Base-by-base conservation (phyloP, 1,140 invertebrate species). In the Gonioctena quinquepunctata region DNA sequence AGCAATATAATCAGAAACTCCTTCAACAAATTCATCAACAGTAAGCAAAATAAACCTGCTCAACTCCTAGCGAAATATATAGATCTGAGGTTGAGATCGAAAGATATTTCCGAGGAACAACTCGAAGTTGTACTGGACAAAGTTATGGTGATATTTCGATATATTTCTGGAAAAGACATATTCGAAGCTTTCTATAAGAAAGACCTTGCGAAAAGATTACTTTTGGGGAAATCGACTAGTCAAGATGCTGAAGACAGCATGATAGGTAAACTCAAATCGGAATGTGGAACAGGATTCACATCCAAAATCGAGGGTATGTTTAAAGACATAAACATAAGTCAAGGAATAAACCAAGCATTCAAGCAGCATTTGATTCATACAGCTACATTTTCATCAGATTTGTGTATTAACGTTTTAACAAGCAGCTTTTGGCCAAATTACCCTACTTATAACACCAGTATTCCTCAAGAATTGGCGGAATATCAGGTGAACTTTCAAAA, bases 161-260 rank as follows among this genome's bases (percentile, higher is more conserved):
- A 98, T 84, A 98, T 99, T 77, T 96, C 99, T 80, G 97, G 97
- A 70, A 95, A 99, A 84, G 98, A 99, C 87, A 96, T 99, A 1
- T 99, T 99, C 85, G 98, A 99, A 85, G 97, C 97, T 0, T 99
- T 99, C 85, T 99, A 99, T 82, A 99, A 99, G 84, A 97, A 96
- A 81, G 96, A 99, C 85, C 84, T 99, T 52, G 96, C 98, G 0
- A 99, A 99, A 83, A 87, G 98, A 75, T 85, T 99, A 56, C 84
- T 99, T 11, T 93, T 99, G 1, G 96, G 96, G 1, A 98, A 99
- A 84, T 99, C 96, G n/a, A 96, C 97, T 0, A 98, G 96, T 5
- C 96, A 99, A 5, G 97, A 99, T 86, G 96, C 96, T 0, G 97
- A 99, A 84, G 99, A 99, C 82, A 96, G 95, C 13, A 99, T 99